phyloP scores from a whole-genome alignment of 2,888 invertebrate species.

The Rhorus exstirpatorius region DNA sequence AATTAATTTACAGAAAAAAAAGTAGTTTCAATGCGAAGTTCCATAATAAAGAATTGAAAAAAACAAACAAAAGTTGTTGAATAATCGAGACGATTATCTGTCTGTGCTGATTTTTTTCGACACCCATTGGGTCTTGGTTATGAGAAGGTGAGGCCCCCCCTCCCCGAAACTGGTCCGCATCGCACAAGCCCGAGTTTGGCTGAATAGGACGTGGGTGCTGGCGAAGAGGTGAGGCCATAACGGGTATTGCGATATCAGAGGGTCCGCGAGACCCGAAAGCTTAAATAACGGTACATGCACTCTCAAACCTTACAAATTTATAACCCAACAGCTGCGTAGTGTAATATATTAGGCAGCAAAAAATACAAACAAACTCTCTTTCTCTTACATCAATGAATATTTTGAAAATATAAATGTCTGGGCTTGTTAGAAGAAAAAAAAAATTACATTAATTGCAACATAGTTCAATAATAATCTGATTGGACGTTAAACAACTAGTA shows the following conservation, averaged over 20 bases:
- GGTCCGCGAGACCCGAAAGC: conserved; percentile 46
- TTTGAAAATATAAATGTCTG: too few relatives aligned
- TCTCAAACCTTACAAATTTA: conserved; percentile 56
- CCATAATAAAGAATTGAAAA: too few relatives aligned
- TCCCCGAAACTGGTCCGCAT: conserved; percentile 32
- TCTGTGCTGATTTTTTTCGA: conserved; percentile 38
- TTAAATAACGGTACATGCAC: conserved; percentile 48
- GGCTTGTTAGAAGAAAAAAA: too few relatives aligned
- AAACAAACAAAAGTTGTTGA: too few relatives aligned
- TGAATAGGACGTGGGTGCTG: conserved; percentile 57
- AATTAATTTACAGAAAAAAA: too few relatives aligned
- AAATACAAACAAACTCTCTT: too few relatives aligned
- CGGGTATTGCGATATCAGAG: conserved; percentile 30
- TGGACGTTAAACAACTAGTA: too few relatives aligned
- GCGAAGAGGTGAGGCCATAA: conserved; percentile 56
- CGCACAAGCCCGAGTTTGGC: conserved; percentile 30
- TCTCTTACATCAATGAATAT: too few relatives aligned
- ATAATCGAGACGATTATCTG: too few relatives aligned
- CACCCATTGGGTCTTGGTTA: conserved; percentile 23
- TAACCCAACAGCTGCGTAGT: conserved; percentile 20
- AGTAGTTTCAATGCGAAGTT: too few relatives aligned
- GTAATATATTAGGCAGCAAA: background rate
- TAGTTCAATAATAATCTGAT: too few relatives aligned
- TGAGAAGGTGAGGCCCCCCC: conserved; percentile 6
- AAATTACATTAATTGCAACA: too few relatives aligned